These are phyloP conservation scores for Gadopsis bispinosus DNA, from an alignment of 2,797 vertebrate genomes.

Conservation along the genomic window DNA sequence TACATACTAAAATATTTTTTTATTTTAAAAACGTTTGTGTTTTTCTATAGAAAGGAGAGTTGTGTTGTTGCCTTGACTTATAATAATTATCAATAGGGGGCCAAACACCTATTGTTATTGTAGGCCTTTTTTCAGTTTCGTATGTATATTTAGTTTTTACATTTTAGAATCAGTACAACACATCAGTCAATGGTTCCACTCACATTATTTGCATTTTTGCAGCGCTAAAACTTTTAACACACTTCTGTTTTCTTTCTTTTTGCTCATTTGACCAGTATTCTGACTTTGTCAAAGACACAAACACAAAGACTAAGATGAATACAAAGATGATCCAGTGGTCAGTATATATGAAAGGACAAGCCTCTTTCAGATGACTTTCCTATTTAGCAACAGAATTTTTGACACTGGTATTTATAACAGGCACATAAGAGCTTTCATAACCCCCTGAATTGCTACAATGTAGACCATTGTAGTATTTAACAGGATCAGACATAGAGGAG, in stretches of 20 bases:
- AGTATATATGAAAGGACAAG: not conserved
- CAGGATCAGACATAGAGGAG: slow-evolving; percentile 10
- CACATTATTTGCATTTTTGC: not conserved
- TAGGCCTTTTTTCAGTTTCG: not conserved
- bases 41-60: not conserved
- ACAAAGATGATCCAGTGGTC: not conserved
- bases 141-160: not conserved
- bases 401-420: not conserved
- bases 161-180: not conserved
- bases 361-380: not conserved
- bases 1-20: not conserved
- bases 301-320: too few species aligned
- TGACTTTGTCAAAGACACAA: not conserved
- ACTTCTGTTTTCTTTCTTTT: not conserved
- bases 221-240: not conserved
- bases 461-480: not conserved
- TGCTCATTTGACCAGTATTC: not conserved
- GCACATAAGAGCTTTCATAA: not conserved
- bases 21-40: too few species aligned
- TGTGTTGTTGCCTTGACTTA: not conserved
- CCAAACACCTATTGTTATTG: not conserved
- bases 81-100: not conserved
- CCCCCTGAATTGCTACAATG: not conserved
- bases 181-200: not conserved
- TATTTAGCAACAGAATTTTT: not conserved